Evolutionary conservation across 2,113 vertebrate species (phyloP), one percentile per base, ranked within the genome.

Genomic region (Cacatua alba): DNA sequence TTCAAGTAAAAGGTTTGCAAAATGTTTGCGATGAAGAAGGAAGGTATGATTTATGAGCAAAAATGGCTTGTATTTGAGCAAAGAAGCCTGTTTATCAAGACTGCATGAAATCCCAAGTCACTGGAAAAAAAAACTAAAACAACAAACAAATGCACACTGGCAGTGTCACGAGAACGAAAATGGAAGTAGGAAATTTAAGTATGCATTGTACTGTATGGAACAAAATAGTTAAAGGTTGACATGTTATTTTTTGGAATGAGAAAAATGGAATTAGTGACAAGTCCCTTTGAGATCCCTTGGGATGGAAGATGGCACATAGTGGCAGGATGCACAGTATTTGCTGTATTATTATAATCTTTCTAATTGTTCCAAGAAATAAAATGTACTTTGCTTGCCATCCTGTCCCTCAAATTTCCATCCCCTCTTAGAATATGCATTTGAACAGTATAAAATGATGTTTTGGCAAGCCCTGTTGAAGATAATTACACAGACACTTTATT

Each of bases 401-500:
- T 94, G 82, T 93, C 82, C 82, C 60, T 88, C 88, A 87, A 60
- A 82, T 89, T 74, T 90, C 79, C 63, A 78, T 93, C 75, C 89
- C 53, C 92, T 94, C 60, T 92, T 94, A 95, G 82, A 91, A 85
- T 94, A 83, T 86, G 82, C 78, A 95, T 97, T 95, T 97, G 95
- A 96, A 96, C 95, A 94, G 83, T 91, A 89, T 96, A 96, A 97
- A 96, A 95, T 96, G 94, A 96, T 95, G 94, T 95, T 97, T 97
- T 97, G 95, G 90, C 84, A 88, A 89, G 89, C 93, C 79, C 39
- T 51, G 7, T 79, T 94, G 81, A 71, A 88, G 81, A 86, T 96
- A 94, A 96, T 95, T 92, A 49, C 75, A 94, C 80, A 92, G 90
- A 95, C 65, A 70, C 90, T 96, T 95, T 96, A 95, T 97, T 95